Conservation (phyloP, 2,797 vertebrate genomes). For the Acanthurus leucopareius region DNA sequence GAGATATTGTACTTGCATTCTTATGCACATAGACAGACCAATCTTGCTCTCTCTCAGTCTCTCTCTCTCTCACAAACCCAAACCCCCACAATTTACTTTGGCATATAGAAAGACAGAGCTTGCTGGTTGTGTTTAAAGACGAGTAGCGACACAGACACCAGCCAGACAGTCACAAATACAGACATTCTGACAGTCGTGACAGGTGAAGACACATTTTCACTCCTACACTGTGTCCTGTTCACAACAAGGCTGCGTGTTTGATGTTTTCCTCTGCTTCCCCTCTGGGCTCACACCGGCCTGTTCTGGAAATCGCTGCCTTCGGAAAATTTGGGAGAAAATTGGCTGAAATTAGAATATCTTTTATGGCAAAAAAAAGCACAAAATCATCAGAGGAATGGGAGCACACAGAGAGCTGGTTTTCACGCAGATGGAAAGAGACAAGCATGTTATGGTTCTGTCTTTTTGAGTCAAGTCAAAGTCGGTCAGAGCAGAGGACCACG, state of each 20-base stretch:
- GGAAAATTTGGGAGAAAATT: constrained; percentile 14
- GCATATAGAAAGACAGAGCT: constrained; percentile 44
- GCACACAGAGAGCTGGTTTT: background rate
- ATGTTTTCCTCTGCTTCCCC: constrained; percentile 5
- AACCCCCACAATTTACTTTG: constrained; percentile 55
- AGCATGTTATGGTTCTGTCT: background rate
- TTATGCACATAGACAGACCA: constrained; percentile 56
- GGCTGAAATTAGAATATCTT: constrained; percentile 28
- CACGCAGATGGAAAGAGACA: background rate
- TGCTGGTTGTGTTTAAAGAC: constrained; percentile 46
- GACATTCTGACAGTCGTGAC: constrained; percentile 30
- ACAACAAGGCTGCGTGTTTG: constrained; percentile 17
- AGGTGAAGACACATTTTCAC: constrained; percentile 32
- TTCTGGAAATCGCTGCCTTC: constrained; percentile 12
- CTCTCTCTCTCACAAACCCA: constrained; percentile 55
- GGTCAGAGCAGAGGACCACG: background rate
- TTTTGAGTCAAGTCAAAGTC: constrained; percentile 2
- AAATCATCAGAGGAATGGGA: constrained; percentile 16
- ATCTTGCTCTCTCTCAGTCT: constrained; percentile 47
- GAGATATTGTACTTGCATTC: constrained; percentile 57
- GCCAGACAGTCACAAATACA: constrained; percentile 46
- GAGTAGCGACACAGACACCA: constrained; percentile 30
- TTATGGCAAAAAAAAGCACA: constrained; percentile 20
- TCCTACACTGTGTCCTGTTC: constrained; percentile 30
- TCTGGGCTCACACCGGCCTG: constrained; percentile 9